Evolutionary conservation across 2,797 vertebrate genomes (phyloP), one percentile per base, ranked within the genome.

Genomic region (Trichosurus vulpecula): DNA sequence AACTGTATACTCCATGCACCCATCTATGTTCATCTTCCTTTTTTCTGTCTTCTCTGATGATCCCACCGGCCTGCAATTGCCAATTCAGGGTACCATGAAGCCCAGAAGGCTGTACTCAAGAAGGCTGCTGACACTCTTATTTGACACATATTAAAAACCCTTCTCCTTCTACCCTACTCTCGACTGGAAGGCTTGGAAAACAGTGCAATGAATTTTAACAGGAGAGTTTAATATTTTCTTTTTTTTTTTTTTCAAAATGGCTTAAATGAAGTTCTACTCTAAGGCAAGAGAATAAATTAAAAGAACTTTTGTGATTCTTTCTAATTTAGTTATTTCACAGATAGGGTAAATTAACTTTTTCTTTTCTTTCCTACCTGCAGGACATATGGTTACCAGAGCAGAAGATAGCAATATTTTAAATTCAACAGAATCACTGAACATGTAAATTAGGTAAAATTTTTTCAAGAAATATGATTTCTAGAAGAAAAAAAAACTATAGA

Each of bases 231-330:
- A 12, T 93, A 81, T 95, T 90, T 96, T 58, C 91, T 92, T 61
- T 92, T 74, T 53, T 94, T 47, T 81, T 87, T 66, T 96, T 96
- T 91, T 93, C 52, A 89, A 96, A 95, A 95, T 30, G 11, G 47
- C 54, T 96, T 92, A 51, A 93, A 51, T 87, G 51, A 98, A 96
- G 56, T 95, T 52, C 87, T 92, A 90, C 52, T 94, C 95, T 94
- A 96, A 92, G 95, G 93, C 4, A 91, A 35, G 22, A 95, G 51
- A 87, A 91, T 74, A 97, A 96, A 93, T 57, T 66, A 96, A 27
- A 97, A 97, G 53, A 96, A 81, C 93, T 95, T 52, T 93, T 97
- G 12, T 95, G 61, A 96, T 47, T 94, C 52, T 94, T 94, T 97
- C 74, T 92, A 93, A 96, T 89, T 47, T 96, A 94, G 94, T 94